These are phyloP conservation scores for Drosophila neonasuta DNA, from an alignment of 2,888 invertebrate species.

Conservation along the genomic window DNA sequence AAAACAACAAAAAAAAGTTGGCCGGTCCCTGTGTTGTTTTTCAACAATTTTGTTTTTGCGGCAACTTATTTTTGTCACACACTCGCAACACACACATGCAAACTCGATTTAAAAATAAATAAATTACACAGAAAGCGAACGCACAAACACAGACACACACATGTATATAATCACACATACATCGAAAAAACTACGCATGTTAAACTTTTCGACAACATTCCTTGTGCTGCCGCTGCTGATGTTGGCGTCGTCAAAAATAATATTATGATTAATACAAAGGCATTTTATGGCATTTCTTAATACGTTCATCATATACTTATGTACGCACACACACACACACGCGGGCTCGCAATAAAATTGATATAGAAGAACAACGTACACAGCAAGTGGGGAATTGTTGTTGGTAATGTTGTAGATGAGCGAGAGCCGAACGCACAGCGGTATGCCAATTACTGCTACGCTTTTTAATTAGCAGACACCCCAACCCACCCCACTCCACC, in stretches of 20 bases:
- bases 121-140: slow-evolving; percentile 68
- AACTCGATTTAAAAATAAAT: slow-evolving; percentile 75
- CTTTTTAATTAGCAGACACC: slow-evolving; percentile 70
- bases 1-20: slow-evolving; percentile 30
- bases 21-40: slow-evolving; percentile 57
- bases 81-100: slow-evolving; percentile 42
- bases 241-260: slow-evolving; percentile 61
- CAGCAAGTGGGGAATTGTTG: slow-evolving; percentile 59
- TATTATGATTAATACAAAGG: slow-evolving; percentile 74
- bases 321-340: slow-evolving; percentile 4
- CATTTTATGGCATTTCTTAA: slow-evolving; percentile 65
- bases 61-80: slow-evolving; percentile 71
- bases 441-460: slow-evolving; percentile 73
- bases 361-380: slow-evolving; percentile 30
- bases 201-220: slow-evolving; percentile 61
- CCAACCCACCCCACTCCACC: slow-evolving; percentile 4
- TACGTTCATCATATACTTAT: slow-evolving; percentile 10
- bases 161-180: slow-evolving; percentile 11
- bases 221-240: slow-evolving; percentile 29
- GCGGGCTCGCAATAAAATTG: slow-evolving; percentile 31
- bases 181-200: slow-evolving; percentile 41
- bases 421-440: slow-evolving; percentile 55
- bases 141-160: slow-evolving; percentile 35
- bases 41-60: slow-evolving; percentile 68
- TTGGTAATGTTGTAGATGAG: slow-evolving; percentile 18